Conservation (phyloP, 2,888 invertebrate species). For the Coelopa pilipes region DNA sequence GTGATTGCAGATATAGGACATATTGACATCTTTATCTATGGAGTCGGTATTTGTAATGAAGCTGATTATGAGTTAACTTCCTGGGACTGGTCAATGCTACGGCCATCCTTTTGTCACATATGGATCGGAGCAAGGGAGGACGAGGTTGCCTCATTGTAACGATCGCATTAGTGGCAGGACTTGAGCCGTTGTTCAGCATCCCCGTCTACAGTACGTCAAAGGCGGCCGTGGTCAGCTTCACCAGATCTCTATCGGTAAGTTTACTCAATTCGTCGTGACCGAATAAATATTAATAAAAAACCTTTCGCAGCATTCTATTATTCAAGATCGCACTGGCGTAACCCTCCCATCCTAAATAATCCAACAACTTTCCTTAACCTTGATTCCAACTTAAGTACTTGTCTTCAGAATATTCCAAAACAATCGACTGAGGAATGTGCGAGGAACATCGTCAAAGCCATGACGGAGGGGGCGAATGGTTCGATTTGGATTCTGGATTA, state of each 20-base stretch:
- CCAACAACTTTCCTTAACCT: conserved; percentile 48
- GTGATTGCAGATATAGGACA: no score
- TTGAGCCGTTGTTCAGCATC: conserved; percentile 54
- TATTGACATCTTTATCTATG: conserved; percentile 58
- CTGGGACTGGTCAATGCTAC: conserved; percentile 57
- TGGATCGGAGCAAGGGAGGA: conserved; percentile 65
- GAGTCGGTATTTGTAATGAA: conserved; percentile 54
- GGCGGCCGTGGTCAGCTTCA: conserved; percentile 65
- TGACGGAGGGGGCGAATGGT: conserved; percentile 51
- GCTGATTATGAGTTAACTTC: conserved; percentile 53
- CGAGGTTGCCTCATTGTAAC: conserved; percentile 65
- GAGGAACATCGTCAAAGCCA: conserved; percentile 57
- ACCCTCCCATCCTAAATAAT: conserved; percentile 50
- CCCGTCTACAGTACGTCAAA: conserved; percentile 65
- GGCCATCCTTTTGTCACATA: conserved; percentile 61
- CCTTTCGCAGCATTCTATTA: conserved; percentile 37
- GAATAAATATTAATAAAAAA: background rate
- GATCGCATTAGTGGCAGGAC: conserved; percentile 60
- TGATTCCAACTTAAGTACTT: background rate
- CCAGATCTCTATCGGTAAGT: conserved; percentile 58
- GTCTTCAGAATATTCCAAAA: conserved; percentile 35
- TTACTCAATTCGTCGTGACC: background rate
- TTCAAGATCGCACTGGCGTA: conserved; percentile 53
- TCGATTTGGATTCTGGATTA: conserved; percentile 6
- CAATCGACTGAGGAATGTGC: conserved; percentile 53